Evolutionary conservation across 2,797 vertebrate genomes (phyloP), one percentile per base, ranked within the genome.

Genomic region (Spinus pinus): DNA sequence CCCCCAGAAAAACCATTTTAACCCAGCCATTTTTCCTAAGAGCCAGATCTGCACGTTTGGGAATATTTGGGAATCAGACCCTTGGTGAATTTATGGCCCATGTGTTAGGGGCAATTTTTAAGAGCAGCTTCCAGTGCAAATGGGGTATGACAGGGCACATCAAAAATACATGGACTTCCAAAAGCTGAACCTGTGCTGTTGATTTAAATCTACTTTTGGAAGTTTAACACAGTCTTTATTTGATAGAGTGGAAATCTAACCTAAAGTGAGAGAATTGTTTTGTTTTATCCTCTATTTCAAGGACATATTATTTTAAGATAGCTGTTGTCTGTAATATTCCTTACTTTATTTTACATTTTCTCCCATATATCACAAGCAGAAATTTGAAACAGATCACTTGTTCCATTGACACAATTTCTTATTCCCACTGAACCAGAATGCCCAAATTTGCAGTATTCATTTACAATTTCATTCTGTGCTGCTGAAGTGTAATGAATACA

Each of bases 351-450:
- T 71, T 50, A 87, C 7, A 27, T 70, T 81, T 90, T 56, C n/a
- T 70, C 10, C 14, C 8, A 18, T 80, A 31, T 65, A 54, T 54
- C 54, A 30, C 54, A 78, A 83, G 39, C 46, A 90, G 77, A 70
- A 66, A 66, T 90, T 91, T 86, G 39, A 67, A 86, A 86, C 51
- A 71, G 72, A 73, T 86, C 54, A 44, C 41, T 89, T 81, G 42
- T 79, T 90, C 71, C 69, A 35, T 54, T 94, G 86, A 72, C 86
- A 84, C 20, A 77, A 33, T 93, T 89, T 84, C 47, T 81, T 94
- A 54, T 47, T 86, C 51, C 50, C 31, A 25, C 71, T 94, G 62
- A 86, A 81, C 56, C 80, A 24, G 14, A 83, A 70, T 86, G 39
- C 25, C 11, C 31, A 49, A 37, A 83, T 81, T 60, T 95, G 33